Evolutionary conservation across 2,888 invertebrate genomes (phyloP), one percentile per base, ranked within the genome.

Genomic region (Polymixis lichenea): DNA sequence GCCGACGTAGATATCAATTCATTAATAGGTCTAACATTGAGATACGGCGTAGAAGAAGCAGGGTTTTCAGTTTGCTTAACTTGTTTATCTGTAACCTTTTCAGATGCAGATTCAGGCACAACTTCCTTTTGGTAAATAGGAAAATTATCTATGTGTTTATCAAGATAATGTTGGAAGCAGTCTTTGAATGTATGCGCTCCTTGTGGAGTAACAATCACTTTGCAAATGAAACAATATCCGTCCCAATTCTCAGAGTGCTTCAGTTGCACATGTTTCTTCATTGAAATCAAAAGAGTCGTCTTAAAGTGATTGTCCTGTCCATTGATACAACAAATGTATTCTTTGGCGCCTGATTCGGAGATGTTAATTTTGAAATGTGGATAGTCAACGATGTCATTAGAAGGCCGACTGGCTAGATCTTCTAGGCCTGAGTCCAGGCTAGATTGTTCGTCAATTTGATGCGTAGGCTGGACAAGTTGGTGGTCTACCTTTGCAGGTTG

Each of bases 191-290:
- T 81, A 58, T 95, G 91, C 25, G 86, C 84, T 25, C 95, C 96
- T 91, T 95, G 95, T 15, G 94, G 88, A 32, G 93, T 95, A 2
- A 95, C 95, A 32, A 96, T 95, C 3, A 95, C 93, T 87, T 96
- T 94, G 83, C 97, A 97, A 19, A 95, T 84, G 69, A 88, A 92
- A 87, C 97, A 97, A 86, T 94, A 96, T 1, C 97, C 97, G 79
- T 96, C 96, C 97, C 97, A 97, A 38, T 89, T 90, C 49, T 97
- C 95, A 7, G 86, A 82, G 80, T 96, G 96, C 82, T 95, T 95
- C 0, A 88, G 77, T 87, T 96, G 95, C 2, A 95, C 92, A 78
- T 96, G 96, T 87, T 95, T 95, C 82, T 96, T 96, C 86, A 96
- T 92, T 5, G 96, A 96, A 87, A 96, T 96, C 53, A 95, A 84